These are phyloP conservation scores for Monopterus albus DNA, from an alignment of 2,113 vertebrate species.

Conservation along the genomic window DNA sequence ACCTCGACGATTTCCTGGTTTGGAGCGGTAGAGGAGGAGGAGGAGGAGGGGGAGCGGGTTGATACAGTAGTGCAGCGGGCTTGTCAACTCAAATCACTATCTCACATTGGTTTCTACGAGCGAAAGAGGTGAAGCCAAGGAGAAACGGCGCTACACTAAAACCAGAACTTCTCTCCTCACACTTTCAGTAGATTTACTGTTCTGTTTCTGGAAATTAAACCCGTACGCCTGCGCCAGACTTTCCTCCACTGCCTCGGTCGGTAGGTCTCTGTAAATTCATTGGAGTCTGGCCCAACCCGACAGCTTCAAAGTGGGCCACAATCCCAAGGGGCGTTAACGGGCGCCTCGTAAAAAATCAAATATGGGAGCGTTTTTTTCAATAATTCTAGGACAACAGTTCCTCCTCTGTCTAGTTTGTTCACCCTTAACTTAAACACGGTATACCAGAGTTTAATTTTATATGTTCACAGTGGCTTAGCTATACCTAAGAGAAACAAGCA, in stretches of 20 bases:
- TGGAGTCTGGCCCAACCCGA: conserved; percentile 73
- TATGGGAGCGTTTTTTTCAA: no score
- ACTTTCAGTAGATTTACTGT: conserved; percentile 20
- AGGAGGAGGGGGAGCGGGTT: conserved; percentile 55
- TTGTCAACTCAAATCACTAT: conserved; percentile 84
- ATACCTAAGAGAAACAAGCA: no score
- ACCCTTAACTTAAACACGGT: no score
- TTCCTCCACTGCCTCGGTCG: conserved; percentile 20
- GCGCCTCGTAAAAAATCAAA: conserved; percentile 23
- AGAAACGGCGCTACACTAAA: background rate
- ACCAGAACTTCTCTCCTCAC: conserved; percentile 16
- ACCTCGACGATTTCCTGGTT: conserved; percentile 86
- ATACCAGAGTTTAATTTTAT: no score
- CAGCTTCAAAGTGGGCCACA: conserved; percentile 73
- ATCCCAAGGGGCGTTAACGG: conserved; percentile 49
- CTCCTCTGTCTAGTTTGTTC: no score
- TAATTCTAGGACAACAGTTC: no score
- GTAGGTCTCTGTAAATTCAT: conserved; percentile 55
- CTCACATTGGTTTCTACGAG: conserved; percentile 52
- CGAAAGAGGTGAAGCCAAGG: conserved; percentile 3
- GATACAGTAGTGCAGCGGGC: conserved; percentile 80
- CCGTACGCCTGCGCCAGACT: conserved; percentile 18
- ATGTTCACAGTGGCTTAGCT: no score
- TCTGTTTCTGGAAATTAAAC: conserved; percentile 7
- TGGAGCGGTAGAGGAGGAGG: conserved; percentile 61